These are phyloP conservation scores for Aegypius monachus DNA, from an alignment of 2,113 vertebrate species.

Conservation along the genomic window DNA sequence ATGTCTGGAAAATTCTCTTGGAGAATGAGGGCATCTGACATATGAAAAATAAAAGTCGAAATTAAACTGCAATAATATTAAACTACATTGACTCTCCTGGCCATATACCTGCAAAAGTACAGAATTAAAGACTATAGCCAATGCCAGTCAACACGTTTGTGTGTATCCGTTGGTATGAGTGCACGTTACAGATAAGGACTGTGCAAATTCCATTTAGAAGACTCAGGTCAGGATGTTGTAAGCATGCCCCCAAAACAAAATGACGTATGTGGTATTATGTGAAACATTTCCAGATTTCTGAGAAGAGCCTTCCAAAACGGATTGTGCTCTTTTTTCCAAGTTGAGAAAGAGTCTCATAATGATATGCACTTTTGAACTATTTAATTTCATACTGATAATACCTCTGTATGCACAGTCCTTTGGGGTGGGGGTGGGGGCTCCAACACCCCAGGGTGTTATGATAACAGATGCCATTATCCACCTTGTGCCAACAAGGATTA, in stretches of 20 bases:
- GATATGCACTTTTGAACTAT: not conserved
- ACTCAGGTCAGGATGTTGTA: not conserved
- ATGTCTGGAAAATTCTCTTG: not conserved
- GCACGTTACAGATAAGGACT: not conserved
- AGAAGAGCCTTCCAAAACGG: not conserved
- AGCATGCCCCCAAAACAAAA: not conserved
- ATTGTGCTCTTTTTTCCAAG: not conserved
- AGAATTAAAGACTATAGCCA: fast-evolving
- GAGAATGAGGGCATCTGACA: not conserved
- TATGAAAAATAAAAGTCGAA: not conserved
- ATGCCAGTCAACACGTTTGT: not conserved
- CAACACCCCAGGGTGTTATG: not conserved
- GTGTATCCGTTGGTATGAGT: not conserved
- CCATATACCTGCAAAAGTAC: not conserved
- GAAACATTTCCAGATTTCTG: not conserved
- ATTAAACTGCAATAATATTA: not conserved
- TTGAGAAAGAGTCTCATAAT: not conserved
- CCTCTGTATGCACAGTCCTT: not conserved
- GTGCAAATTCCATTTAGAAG: not conserved
- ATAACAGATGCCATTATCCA: conserved; percentile 45
- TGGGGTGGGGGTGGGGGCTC: not conserved
- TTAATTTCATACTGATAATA: not conserved
- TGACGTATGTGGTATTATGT: not conserved
- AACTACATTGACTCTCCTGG: not conserved
- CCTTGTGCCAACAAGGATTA: conserved; percentile 51